Percentiles rank a stretch among this genome's conserved stretches.
These are phyloP conservation scores for Forbesichthys agassizii DNA, from an alignment of 2,113 vertebrate genomes.

Conservation along the genomic window DNA sequence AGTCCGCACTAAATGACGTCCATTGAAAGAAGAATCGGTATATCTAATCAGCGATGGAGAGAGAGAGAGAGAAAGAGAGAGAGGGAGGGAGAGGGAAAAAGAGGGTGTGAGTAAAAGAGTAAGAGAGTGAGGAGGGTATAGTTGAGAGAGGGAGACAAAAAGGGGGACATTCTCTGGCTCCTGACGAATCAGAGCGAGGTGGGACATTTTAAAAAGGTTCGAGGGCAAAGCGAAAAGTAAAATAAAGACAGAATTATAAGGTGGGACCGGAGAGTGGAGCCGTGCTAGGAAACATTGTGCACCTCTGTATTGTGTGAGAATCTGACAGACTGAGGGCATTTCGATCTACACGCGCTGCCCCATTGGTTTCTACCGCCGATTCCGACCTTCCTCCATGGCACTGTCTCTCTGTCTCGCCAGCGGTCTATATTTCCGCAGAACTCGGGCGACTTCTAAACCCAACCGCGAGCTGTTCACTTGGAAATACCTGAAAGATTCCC, in stretches of 20 bases:
- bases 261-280: conserved; percentile 56
- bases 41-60: conserved; percentile 94
- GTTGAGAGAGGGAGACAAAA: conserved; percentile 81
- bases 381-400: conserved; percentile 68
- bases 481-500: conserved; percentile 19
- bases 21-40: conserved; percentile 98
- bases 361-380: conserved; percentile 73
- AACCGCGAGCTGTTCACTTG: no score
- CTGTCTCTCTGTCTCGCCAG: conserved; percentile 6
- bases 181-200: conserved; percentile 96
- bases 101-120: conserved; percentile 75
- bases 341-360: conserved; percentile 57
- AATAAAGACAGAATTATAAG: conserved; percentile 77
- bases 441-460: conserved; percentile 17
- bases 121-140: conserved; percentile 75
- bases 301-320: conserved; percentile 77
- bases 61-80: conserved; percentile 79
- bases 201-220: conserved; percentile 88
- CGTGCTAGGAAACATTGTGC: conserved; percentile 73
- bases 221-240: conserved; percentile 84
- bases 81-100: conserved; percentile 71
- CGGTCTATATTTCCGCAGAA: conserved; percentile 34
- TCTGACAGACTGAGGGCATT: conserved; percentile 67
- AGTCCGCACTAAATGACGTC: conserved; percentile 98
- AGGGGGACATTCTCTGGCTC: conserved; percentile 89